Conservation (phyloP, 2,888 invertebrate species). For the Tipula helvola region DNA sequence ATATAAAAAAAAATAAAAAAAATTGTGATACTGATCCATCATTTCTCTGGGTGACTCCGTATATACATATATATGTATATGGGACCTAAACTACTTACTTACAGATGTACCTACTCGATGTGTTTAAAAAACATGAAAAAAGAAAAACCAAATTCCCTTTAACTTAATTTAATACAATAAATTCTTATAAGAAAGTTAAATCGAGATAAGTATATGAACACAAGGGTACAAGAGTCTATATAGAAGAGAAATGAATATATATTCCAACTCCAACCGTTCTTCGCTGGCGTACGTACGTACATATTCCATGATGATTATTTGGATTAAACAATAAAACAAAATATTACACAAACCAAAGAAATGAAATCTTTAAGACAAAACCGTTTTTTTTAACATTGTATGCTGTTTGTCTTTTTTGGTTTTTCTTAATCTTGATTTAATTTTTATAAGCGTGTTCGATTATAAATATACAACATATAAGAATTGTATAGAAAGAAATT, state of each 20-base stretch:
- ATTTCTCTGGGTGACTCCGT: background rate
- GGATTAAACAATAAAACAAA: background rate
- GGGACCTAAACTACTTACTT: background rate
- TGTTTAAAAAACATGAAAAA: background rate
- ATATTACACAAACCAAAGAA: background rate
- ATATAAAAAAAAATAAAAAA: background rate
- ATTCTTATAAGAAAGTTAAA: background rate
- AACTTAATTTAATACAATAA: background rate
- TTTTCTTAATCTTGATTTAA: background rate
- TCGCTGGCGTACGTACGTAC: background rate
- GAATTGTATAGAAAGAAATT: background rate
- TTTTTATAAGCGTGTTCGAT: slow-evolving; percentile 4
- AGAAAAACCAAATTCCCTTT: background rate
- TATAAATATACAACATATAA: background rate
- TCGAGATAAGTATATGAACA: background rate
- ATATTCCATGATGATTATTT: background rate
- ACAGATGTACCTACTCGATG: no score
- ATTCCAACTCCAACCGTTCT: background rate
- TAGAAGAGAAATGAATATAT: background rate
- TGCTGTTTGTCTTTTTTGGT: background rate
- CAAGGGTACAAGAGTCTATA: background rate
- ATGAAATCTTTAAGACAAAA: background rate
- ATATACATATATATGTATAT: background rate
- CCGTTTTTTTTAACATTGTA: background rate
- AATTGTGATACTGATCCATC: background rate